A percentile compares a stretch with the other conserved stretches of the same genome.
Conservation (phyloP, 92 coral and sea anemone species). For the Siderastrea radians region DNA sequence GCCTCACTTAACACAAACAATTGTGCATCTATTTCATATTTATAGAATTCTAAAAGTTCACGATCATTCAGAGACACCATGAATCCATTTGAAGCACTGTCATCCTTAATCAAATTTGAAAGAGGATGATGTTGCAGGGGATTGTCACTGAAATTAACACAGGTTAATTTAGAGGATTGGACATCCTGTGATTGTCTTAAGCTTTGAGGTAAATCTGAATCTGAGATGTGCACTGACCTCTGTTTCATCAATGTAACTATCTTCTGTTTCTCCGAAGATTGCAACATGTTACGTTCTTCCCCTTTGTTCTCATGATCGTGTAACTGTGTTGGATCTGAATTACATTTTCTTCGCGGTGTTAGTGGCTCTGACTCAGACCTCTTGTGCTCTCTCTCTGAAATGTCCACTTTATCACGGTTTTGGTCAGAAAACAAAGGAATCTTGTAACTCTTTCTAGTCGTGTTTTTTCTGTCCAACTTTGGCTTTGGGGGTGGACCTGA, state of each 20-base stretch:
- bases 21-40: slow-evolving; percentile 93
- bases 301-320: slow-evolving; percentile 48
- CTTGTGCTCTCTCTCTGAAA: slow-evolving; percentile 53
- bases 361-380: slow-evolving; percentile 45
- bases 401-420: slow-evolving; percentile 28
- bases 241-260: slow-evolving; percentile 39
- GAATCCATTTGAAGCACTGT: slow-evolving; percentile 62
- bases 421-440: slow-evolving; percentile 49
- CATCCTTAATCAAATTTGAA: slow-evolving; percentile 51
- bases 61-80: slow-evolving; percentile 84
- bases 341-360: slow-evolving; percentile 77
- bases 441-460: slow-evolving; percentile 86
- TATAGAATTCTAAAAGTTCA: slow-evolving; percentile 89
- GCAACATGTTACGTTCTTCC: neutral
- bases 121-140: slow-evolving; percentile 44
- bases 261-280: slow-evolving; percentile 18
- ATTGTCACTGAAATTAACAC: slow-evolving; percentile 11
- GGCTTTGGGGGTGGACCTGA: slow-evolving; percentile 86
- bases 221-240: slow-evolving; percentile 74
- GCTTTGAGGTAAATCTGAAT: slow-evolving; percentile 78
- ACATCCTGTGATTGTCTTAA: slow-evolving; percentile 43
- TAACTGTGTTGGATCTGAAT: slow-evolving; percentile 83
- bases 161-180: slow-evolving; percentile 33
- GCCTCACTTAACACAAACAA: slow-evolving; percentile 94
- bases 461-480: slow-evolving; percentile 84